A percentile compares a stretch with the other conserved stretches of the same genome.
These are phyloP conservation scores for Rhinatrema bivittatum DNA, from an alignment of 2,797 vertebrate genomes.

Conservation along the genomic window DNA sequence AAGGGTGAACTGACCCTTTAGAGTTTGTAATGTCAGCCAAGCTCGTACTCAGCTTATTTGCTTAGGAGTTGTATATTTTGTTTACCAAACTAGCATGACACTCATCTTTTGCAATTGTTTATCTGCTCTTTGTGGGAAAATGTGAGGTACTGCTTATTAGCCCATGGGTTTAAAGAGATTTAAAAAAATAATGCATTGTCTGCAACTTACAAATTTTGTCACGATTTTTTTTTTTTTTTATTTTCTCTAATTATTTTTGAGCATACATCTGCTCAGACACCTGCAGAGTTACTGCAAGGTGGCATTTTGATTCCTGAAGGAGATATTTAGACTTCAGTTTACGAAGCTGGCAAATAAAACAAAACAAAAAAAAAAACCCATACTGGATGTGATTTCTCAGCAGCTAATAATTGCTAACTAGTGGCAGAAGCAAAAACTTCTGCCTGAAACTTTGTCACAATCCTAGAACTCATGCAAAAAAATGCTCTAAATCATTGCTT, in stretches of 20 bases:
- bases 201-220: too few relatives aligned
- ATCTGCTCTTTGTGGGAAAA: too few relatives aligned
- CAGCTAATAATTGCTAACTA: constrained; percentile 64
- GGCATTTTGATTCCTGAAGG: constrained; percentile 67
- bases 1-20: too few relatives aligned
- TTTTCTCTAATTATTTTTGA: constrained; percentile 63
- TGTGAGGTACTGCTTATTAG: too few relatives aligned
- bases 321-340: constrained; percentile 77
- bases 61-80: too few relatives aligned
- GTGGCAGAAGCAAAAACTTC: too few relatives aligned
- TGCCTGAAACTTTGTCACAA: constrained; percentile 62
- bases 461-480: constrained; percentile 40
- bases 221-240: constrained; percentile 2
- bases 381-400: constrained; percentile 55
- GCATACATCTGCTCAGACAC: constrained; percentile 72
- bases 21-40: too few relatives aligned
- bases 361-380: constrained; percentile 37
- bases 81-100: too few relatives aligned
- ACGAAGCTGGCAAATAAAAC: constrained; percentile 77
- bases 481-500: constrained; percentile 58
- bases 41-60: too few relatives aligned
- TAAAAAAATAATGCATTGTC: too few relatives aligned
- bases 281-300: constrained; percentile 74
- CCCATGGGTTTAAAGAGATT: too few relatives aligned
- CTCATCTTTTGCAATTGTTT: too few relatives aligned